Base-by-base conservation (phyloP, 2,888 invertebrate species). In the Drosophila mulleri region DNA sequence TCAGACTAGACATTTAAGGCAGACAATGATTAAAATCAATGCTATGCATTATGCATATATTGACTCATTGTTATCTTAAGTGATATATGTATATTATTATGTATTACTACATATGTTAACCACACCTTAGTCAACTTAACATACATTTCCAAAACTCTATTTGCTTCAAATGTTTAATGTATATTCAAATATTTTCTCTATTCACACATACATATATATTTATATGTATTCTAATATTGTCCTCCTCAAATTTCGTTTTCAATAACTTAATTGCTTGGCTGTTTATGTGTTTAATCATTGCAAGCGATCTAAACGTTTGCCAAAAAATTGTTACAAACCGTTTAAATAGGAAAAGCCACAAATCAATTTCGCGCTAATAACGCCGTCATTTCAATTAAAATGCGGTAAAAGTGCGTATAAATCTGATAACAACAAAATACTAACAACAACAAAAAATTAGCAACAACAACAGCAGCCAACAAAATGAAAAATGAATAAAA, bases 321-420 rank as follows among this genome's bases (percentile, higher is more conserved):
- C 23, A 9, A 39, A 23, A 54, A 39, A 35, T 9, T 7, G 20
- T 54, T 54, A n/a, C 39, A 41, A 47, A 35, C 42, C 23, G 32
- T 48, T n/a, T 35, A 26, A 68, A 56, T 42, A 37, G 48, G 26
- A 16, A 48, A 41, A 48, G 18, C 11, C 41, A 57, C 44, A 56
- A 60, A 69, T 54, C 54, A 60, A 69, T 52, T 70, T 48, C 35
- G 44, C 42, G 32, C 50, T 45, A 45, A 58, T 47, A 57, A 47
- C 42, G 44, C 45, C n/a, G 37, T 14, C 35, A 37, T 47, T 60
- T 61, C 53, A 48, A 70, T 61, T 71, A 61, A 71, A 70, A 60
- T 44, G 42, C 35, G 32, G 37, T 44, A 29, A 61, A 45, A 48
- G 18, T 53, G 47, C 23, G 47, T 41, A 48, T 39, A 58, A 58